Conservation (phyloP, 2,888 invertebrate species). For the Callyntrura sp. region DNA sequence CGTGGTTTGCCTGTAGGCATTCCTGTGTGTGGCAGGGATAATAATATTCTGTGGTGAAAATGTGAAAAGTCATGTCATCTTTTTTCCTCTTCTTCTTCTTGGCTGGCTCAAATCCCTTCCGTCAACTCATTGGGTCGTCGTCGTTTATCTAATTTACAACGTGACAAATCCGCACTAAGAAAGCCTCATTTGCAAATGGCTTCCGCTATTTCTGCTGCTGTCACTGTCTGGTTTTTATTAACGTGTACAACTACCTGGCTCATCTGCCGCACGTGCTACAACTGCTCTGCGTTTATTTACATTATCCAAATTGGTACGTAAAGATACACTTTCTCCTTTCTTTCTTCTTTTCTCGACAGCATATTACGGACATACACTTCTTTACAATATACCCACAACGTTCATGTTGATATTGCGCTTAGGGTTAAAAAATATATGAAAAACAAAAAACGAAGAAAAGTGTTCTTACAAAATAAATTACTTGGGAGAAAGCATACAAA, state of each 20-base stretch:
- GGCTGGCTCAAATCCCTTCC: slow-evolving; percentile 64
- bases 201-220: slow-evolving; percentile 74
- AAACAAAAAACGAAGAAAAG: neutral
- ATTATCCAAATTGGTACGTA: too few relatives aligned
- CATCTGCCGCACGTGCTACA: neutral
- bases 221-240: slow-evolving; percentile 5
- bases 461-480: slow-evolving; percentile 4
- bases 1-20: slow-evolving; percentile 54
- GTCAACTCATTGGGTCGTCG: slow-evolving; percentile 72
- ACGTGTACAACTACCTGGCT: neutral
- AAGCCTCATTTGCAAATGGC: slow-evolving; percentile 82
- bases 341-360: too few relatives aligned
- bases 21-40: neutral
- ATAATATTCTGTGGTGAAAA: slow-evolving; percentile 46
- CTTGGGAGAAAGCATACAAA: neutral
- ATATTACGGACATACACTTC: slow-evolving; percentile 15
- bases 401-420: neutral
- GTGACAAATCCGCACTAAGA: slow-evolving; percentile 82
- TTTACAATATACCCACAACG: neutral
- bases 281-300: neutral
- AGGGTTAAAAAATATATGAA: neutral
- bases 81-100: slow-evolving; percentile 35
- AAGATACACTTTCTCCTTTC: neutral
- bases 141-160: slow-evolving; percentile 82
- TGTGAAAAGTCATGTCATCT: slow-evolving; percentile 71